phyloP scores from a whole-genome alignment of 1,140 invertebrate species.

The Achatina immaculata region DNA sequence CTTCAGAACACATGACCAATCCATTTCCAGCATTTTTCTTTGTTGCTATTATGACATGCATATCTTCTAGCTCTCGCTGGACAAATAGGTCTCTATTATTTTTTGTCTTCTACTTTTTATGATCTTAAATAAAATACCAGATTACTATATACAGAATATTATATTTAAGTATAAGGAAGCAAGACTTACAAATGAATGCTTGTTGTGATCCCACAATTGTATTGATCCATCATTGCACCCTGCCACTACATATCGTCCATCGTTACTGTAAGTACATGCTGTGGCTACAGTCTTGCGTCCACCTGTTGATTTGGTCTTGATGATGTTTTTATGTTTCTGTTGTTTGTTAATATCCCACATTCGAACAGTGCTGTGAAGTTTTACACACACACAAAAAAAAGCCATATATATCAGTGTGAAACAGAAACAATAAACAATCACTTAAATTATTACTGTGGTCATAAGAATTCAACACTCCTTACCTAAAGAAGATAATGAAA shows the following conservation, averaged over 20 bases:
- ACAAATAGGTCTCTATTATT: no score
- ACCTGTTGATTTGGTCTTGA: conserved; percentile 89
- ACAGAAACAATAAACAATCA: conserved; percentile 1
- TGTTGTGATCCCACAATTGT: conserved; percentile 96
- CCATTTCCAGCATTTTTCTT: no score
- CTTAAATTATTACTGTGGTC: neutral
- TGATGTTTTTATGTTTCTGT: conserved; percentile 83
- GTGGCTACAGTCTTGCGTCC: conserved; percentile 92
- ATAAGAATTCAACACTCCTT: no score
- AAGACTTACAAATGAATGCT: conserved; percentile 73
- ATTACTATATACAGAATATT: neutral
- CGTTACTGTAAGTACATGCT: conserved; percentile 74
- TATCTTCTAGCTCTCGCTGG: no score
- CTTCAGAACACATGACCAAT: no score
- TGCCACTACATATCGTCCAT: conserved; percentile 89
- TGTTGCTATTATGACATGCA: no score
- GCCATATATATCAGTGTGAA: neutral
- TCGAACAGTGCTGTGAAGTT: conserved; percentile 80
- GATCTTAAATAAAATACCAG: no score
- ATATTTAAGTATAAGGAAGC: neutral
- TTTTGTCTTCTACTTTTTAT: no score
- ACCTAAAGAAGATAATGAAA: no score
- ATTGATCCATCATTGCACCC: conserved; percentile 96
- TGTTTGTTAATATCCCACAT: conserved; percentile 87
- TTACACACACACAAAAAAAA: neutral